A percentile compares a stretch with the other conserved stretches of the same genome.
These are phyloP conservation scores for Andinoacara biseriatus DNA, from an alignment of 2,113 vertebrate genomes.

Conservation along the genomic window DNA sequence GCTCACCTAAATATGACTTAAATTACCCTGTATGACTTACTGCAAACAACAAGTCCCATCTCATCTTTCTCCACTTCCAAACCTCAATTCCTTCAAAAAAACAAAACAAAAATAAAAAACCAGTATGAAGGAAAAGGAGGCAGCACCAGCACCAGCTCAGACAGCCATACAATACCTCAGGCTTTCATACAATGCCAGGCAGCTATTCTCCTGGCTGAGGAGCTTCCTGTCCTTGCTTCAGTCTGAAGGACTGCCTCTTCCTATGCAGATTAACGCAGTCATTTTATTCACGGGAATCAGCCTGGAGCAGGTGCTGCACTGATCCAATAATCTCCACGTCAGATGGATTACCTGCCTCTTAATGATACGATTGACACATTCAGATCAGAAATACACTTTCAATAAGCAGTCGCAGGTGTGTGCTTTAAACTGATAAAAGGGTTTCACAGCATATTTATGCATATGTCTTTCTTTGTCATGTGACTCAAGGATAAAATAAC, in stretches of 20 bases:
- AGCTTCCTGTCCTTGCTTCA: slow-evolving; percentile 45
- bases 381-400: slow-evolving; percentile 47
- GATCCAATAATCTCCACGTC: slow-evolving; percentile 66
- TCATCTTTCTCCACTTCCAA: slow-evolving; percentile 4
- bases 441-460: slow-evolving; percentile 20
- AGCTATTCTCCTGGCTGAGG: slow-evolving; percentile 17
- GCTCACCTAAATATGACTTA: slow-evolving; percentile 62
- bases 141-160: neutral
- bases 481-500: slow-evolving; percentile 15
- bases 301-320: slow-evolving; percentile 46
- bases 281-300: slow-evolving; percentile 60
- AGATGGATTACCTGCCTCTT: slow-evolving; percentile 66
- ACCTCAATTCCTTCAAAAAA: slow-evolving; percentile 16
- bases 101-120: neutral
- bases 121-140: neutral
- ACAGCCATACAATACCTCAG: slow-evolving; percentile 10
- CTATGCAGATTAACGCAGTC: slow-evolving; percentile 38
- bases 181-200: slow-evolving; percentile 9
- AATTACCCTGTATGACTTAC: slow-evolving; percentile 59
- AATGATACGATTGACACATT: slow-evolving; percentile 69
- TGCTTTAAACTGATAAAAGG: slow-evolving; percentile 69
- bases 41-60: slow-evolving; percentile 11
- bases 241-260: slow-evolving; percentile 50
- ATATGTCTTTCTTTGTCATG: neutral
- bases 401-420: neutral